phyloP scores from a whole-genome alignment of 2,888 invertebrate species.

The Cerastis leucographa region DNA sequence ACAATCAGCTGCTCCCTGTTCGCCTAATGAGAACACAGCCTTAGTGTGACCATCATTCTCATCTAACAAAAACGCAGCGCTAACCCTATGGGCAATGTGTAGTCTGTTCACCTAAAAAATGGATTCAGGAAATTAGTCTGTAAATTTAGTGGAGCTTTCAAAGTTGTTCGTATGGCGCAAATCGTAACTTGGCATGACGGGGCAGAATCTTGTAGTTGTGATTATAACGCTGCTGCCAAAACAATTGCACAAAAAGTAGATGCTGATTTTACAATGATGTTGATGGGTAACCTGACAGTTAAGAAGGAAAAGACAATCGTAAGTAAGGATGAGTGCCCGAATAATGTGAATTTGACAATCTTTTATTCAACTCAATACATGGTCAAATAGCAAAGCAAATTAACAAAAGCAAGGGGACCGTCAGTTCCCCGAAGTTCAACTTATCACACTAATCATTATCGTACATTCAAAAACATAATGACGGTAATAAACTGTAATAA shows the following conservation, averaged over 20 bases:
- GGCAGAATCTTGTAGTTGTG: slow-evolving; percentile 4
- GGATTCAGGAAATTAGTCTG: slow-evolving; percentile 38
- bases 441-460: slow-evolving; percentile 59
- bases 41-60: not conserved
- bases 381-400: slow-evolving; percentile 10
- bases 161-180: slow-evolving; percentile 3
- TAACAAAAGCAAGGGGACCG: slow-evolving; percentile 30
- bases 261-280: slow-evolving; percentile 3
- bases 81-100: slow-evolving; percentile 1
- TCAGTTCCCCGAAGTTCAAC: slow-evolving; percentile 48
- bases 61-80: slow-evolving; percentile 13
- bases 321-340: not conserved
- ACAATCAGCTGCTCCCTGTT: not conserved
- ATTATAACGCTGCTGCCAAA: slow-evolving; percentile 14
- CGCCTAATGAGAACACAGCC: not conserved
- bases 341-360: slow-evolving; percentile 4
- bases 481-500: slow-evolving; percentile 66
- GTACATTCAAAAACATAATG: slow-evolving; percentile 60
- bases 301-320: not conserved
- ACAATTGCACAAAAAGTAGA: not conserved
- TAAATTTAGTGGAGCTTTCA: slow-evolving; percentile 34
- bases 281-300: not conserved
- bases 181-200: slow-evolving; percentile 25
- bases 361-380: not conserved
- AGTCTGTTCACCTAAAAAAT: slow-evolving; percentile 27